Evolutionary conservation across 2,797 vertebrate species (phyloP).

Genomic region (Tachyglossus aculeatus): DNA sequence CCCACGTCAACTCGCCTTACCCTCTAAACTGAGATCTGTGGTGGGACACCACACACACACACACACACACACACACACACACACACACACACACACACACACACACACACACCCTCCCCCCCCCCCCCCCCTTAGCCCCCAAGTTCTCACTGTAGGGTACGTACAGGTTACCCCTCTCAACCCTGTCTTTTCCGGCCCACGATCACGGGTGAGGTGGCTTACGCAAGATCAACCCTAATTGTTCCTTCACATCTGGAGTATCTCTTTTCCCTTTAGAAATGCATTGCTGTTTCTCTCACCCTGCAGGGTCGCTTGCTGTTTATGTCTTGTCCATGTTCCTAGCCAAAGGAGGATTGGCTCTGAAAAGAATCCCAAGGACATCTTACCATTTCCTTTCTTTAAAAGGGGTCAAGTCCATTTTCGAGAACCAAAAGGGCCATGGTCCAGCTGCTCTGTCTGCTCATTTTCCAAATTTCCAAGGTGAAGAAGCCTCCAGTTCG

Average conservation of each 20-base stretch:
- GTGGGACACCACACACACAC: conserved; percentile 24
- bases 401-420: conserved; percentile 7
- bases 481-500: conserved; percentile 1
- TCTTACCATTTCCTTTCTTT: conserved; percentile 14
- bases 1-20: conserved; percentile 39
- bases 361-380: background rate
- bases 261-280: background rate
- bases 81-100: no score
- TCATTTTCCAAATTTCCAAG: background rate
- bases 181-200: conserved; percentile 49
- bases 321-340: background rate
- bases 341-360: conserved; percentile 8
- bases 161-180: conserved; percentile 43
- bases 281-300: background rate
- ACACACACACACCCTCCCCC: no score
- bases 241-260: background rate
- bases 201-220: conserved; percentile 24
- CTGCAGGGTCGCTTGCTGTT: background rate
- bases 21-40: conserved; percentile 32
- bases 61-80: no score
- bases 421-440: conserved; percentile 25
- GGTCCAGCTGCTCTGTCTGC: background rate
- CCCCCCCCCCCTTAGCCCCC: no score
- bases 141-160: conserved; percentile 21
- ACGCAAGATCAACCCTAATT: background rate